phyloP scores from a whole-genome alignment of 2,888 invertebrate genomes.

The Eilema depressum region DNA sequence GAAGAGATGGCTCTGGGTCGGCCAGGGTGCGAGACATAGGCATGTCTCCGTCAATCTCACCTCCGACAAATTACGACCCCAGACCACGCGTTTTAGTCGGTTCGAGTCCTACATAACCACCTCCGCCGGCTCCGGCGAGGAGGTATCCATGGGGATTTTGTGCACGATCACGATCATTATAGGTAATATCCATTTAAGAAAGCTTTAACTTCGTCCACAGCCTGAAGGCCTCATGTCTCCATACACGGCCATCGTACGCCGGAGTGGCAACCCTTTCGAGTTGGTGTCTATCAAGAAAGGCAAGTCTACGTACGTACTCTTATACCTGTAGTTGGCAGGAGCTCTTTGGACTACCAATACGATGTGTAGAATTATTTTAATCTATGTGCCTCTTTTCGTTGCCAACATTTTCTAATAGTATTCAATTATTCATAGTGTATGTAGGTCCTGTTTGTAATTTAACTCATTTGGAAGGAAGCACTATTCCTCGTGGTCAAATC shows the following conservation, averaged over 20 bases:
- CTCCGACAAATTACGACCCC: too few species aligned
- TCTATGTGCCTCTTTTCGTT: constrained; percentile 37
- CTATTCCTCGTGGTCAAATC: too few species aligned
- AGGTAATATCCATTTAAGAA: background rate
- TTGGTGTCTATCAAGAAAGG: constrained; percentile 92
- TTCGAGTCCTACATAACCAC: too few species aligned
- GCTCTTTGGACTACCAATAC: constrained; percentile 29
- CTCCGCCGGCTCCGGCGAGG: too few species aligned
- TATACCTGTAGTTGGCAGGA: too few species aligned
- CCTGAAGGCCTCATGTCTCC: constrained; percentile 92
- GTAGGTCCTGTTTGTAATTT: constrained; percentile 37
- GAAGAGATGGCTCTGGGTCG: too few species aligned
- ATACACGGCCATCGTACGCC: constrained; percentile 89
- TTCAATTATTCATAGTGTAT: constrained; percentile 18
- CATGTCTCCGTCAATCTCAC: too few species aligned
- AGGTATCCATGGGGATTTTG: too few species aligned
- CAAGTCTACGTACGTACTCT: background rate
- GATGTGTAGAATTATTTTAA: constrained; percentile 15
- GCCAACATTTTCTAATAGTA: constrained; percentile 35
- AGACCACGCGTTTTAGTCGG: too few species aligned
- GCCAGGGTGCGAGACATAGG: too few species aligned
- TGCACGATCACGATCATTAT: too few species aligned
- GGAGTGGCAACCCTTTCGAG: constrained; percentile 94
- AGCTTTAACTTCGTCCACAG: constrained; percentile 79
- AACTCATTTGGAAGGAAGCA: constrained; percentile 19